Percentiles rank a stretch among this genome's conserved stretches.
These are phyloP conservation scores for Corythornis madagascariensis DNA, from an alignment of 2,113 vertebrate species.

Conservation along the genomic window DNA sequence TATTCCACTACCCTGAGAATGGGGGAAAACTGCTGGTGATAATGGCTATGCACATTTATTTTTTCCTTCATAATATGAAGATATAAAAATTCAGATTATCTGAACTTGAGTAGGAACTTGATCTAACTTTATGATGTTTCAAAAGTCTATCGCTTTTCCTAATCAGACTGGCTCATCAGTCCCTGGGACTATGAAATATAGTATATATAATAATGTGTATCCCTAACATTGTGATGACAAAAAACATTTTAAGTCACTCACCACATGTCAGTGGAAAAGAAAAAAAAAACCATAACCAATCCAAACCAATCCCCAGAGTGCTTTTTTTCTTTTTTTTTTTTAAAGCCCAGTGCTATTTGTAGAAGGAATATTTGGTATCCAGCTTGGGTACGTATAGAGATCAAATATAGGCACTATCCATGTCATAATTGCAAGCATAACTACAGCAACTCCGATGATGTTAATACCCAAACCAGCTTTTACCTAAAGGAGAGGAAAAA, in stretches of 20 bases:
- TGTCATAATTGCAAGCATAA: slow-evolving; percentile 84
- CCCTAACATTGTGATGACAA: not conserved
- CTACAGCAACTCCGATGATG: slow-evolving; percentile 83
- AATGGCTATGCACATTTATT: not conserved
- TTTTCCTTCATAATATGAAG: slow-evolving; percentile 39
- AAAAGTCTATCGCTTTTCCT: not conserved
- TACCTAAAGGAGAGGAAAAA: slow-evolving; percentile 77
- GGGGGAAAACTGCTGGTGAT: slow-evolving; percentile 3
- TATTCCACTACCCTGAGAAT: slow-evolving; percentile 25
- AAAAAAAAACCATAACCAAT: not conserved
- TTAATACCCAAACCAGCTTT: slow-evolving; percentile 93
- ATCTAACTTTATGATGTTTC: not conserved
- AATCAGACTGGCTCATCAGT: not conserved
- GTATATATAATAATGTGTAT: not conserved
- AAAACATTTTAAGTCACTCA: slow-evolving; percentile 21
- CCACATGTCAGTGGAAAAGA: not conserved
- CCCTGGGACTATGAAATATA: not conserved
- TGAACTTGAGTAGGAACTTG: slow-evolving; percentile 14
- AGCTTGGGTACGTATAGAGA: slow-evolving; percentile 85
- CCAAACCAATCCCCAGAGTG: not conserved
- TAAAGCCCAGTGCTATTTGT: slow-evolving; percentile 75
- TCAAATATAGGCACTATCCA: slow-evolving; percentile 86
- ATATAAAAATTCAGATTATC: slow-evolving; percentile 32
- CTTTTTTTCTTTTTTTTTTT: not conserved
- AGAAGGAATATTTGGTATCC: slow-evolving; percentile 74